Base-by-base conservation (phyloP, 2,888 invertebrate species). In the Papilio gigon region DNA sequence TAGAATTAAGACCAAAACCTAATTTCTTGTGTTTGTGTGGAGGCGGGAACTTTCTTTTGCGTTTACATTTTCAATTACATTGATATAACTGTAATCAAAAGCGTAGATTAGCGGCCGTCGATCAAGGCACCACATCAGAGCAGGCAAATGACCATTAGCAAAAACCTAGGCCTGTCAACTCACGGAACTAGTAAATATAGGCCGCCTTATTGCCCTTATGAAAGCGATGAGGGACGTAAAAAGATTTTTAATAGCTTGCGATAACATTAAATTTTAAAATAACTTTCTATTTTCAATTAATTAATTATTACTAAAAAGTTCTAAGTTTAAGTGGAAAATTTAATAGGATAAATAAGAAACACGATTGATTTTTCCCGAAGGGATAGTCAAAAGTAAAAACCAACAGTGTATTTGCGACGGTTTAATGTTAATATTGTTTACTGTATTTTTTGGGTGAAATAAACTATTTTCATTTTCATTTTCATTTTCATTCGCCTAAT, bases 81-180 rank as follows among this genome's bases (percentile, higher is more conserved):
- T 69, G 59, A 30, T 60, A 61, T 64, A 64, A 56, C 58, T 33
- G 53, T 67, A 69, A 69, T 71, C 63, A 53, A 64, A 67, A 65
- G 44, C 30, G 17, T 44, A 60, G 70, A 73, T 71, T 70, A 71
- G 63, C 58, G 58, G 61, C 25, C 71, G 67, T 74, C 73, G 68
- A 71, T 71, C 72, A 72, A 68, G 47, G 14, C 61, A 37, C 12
- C 53, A 67, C 71, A 68, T 67, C 59, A 63, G 63, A 25, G 60
- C 53, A 65, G 60, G 73, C 73, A 73, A 74, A 74, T 74, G 71
- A 74, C 62, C 58, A 61, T 66, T 67, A 33, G 71, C 74, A 74
- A 74, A 74, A 74, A 74, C 68, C 60, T 50, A 70, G 65, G 65
- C 67, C 67, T 53, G 63, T 66, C 66, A 61, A 63, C 70, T 67